These are phyloP conservation scores for Nothoprocta perdicaria DNA, from an alignment of 2,113 vertebrate species.

Conservation along the genomic window DNA sequence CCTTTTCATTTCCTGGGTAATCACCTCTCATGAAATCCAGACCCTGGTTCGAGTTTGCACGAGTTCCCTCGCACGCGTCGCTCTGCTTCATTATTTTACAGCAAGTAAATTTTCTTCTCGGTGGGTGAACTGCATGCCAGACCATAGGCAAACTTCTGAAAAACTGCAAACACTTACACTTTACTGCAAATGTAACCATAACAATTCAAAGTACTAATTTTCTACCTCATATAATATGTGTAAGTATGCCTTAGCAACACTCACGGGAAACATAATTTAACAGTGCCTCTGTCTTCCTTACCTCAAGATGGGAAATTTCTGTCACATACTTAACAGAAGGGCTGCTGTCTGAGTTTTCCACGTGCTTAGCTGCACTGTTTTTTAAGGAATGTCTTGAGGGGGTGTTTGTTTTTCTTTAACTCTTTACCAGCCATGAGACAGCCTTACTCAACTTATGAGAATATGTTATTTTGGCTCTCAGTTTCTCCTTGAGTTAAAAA, in stretches of 20 bases:
- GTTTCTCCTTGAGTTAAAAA: not conserved
- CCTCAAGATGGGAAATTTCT: slow-evolving; percentile 68
- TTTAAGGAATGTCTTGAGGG: slow-evolving; percentile 48
- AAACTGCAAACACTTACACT: slow-evolving; percentile 72
- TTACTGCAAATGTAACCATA: slow-evolving; percentile 64
- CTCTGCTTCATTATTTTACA: slow-evolving; percentile 28
- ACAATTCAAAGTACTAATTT: slow-evolving; percentile 73
- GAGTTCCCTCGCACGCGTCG: not conserved
- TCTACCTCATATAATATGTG: slow-evolving; percentile 67
- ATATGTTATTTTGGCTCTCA: not conserved
- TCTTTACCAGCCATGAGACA: not conserved
- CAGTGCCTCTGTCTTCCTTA: slow-evolving; percentile 58
- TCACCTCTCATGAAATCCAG: not conserved
- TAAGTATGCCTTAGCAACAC: slow-evolving; percentile 69
- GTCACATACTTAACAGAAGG: slow-evolving; percentile 65
- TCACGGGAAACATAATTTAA: slow-evolving; percentile 73
- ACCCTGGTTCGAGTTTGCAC: not conserved
- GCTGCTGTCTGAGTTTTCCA: slow-evolving; percentile 36
- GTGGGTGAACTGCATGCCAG: slow-evolving; percentile 46
- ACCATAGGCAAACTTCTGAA: slow-evolving; percentile 62
- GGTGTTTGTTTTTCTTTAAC: slow-evolving; percentile 63
- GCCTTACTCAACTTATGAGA: not conserved
- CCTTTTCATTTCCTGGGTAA: not conserved
- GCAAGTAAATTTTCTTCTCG: slow-evolving; percentile 67
- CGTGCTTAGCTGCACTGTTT: slow-evolving; percentile 50